Base-by-base conservation (phyloP, 2,888 invertebrate species). In the Frankliniella intonsa region DNA sequence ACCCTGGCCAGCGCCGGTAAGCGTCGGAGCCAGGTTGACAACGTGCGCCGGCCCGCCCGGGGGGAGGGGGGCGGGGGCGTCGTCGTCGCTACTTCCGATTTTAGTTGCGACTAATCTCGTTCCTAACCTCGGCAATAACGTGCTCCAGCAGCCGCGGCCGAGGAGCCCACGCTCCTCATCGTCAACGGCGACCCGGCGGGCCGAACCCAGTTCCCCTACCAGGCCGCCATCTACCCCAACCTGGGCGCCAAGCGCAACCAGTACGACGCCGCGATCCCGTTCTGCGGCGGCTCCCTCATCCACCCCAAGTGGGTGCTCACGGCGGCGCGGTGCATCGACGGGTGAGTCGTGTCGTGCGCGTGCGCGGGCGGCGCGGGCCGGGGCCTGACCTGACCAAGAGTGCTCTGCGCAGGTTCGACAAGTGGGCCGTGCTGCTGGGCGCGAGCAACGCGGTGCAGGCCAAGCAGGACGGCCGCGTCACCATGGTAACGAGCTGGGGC, bases 281-380 rank as follows among this genome's bases (percentile, higher is more conserved):
- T 94, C 87, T 95, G 95, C 79, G 96, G 96, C 0, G 96, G 95
- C 0, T 92, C 95, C 0, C 88, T 96, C 11, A 94, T 96, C 84
- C 93, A 94, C 84, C 92, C 93, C 0, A 89, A 89, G 81, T 94
- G 94, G 0, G 94, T 95, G 0, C 86, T 96, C 7, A 96, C 96
- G 0, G 94, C 95, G 0, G 95, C 95, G 0, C 96, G 97, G 87
- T 94, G 94, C 86, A 92, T 94, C 11, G 87, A 85, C 82, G 88
- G 87, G 87, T 92, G 86, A 87, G 88, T 86, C n/a, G 22, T 9
- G 10, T 22, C 69, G 69, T 22, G 10, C 69, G 5, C 19, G 17
- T 12, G 19, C 14, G 17, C 14, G 55, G 55, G 17, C 55, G 14
- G 5, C 38, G 38, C 38, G 38, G 38, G 38, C 38, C 38, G 38